Evolutionary conservation across 2,888 invertebrate species (phyloP), one percentile per base, ranked within the genome.

Genomic region (Dryomyza anilis): DNA sequence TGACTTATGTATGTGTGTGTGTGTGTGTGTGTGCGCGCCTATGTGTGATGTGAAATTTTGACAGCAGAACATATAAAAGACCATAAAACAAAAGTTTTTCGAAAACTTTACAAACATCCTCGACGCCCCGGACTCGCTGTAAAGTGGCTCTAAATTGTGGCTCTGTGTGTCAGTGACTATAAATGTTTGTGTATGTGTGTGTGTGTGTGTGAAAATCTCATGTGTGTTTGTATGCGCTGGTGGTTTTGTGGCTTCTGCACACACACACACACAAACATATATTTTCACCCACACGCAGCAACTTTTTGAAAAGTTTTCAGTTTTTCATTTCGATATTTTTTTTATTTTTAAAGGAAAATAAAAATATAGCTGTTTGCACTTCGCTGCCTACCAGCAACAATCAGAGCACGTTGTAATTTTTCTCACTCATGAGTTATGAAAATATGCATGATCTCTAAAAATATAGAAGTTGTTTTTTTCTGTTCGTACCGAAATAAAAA

Each of bases 21-120:
- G 55, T 33, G 33, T 30, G 6, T 30, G 16, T 29, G 53, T 53
- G 21, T 53, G 53, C 16, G 21, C 14, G 30, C n/a, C 63, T 63
- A 64, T 68, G 71, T 71, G 73, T 71, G 68, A 36, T 12, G 56
- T n/a, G n/a, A n/a, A n/a, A n/a, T n/a, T n/a, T n/a, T n/a, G 67
- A 63, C 52, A 27, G 61, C 53, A 29, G 53, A 52, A 70, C 73
- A 75, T 71, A 76, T 76, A 76, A 76, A 77, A 75, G 74, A 75
- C 75, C 75, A 77, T 76, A 77, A 77, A 77, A 77, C 61, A 61
- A 61, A 61, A 61, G 53, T 52, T 61, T 43, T 7, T 1, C 16
- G 19, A 61, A 52, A 61, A 53, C 12, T 53, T 61, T 39, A 29
- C 36, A 52, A 25, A 45, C 50, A 12, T 19, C 61, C 61, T 39